These are phyloP conservation scores for Macroramphosus scolopax DNA, from an alignment of 2,797 vertebrate genomes.

Conservation along the genomic window DNA sequence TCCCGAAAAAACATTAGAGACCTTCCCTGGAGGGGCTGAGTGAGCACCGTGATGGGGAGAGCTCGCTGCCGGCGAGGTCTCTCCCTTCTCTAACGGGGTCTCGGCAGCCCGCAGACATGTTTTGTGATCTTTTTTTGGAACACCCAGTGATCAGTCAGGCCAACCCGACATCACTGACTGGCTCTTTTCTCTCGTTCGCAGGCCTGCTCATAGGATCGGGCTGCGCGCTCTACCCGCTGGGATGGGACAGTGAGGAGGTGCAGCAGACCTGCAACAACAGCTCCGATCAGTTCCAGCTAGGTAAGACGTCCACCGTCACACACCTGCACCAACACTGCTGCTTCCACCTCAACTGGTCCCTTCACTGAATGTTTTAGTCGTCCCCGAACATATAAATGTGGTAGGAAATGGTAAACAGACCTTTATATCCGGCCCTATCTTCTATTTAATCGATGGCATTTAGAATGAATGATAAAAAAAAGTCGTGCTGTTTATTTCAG, in stretches of 20 bases:
- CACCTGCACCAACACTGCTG: conserved; percentile 5
- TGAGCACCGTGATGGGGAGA: too few relatives aligned
- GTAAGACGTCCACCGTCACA: conserved; percentile 70
- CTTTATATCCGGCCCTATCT: too few relatives aligned
- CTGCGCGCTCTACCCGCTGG: conserved; percentile 94
- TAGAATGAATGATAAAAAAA: conserved; percentile 39
- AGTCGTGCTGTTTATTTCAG: conserved; percentile 33
- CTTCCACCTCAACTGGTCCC: conserved; percentile 16
- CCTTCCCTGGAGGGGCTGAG: conserved; percentile 10
- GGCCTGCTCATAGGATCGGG: conserved; percentile 94
- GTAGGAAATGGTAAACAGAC: too few relatives aligned
- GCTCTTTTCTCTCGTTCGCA: conserved; percentile 49
- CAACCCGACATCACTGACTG: conserved; percentile 16
- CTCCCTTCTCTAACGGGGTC: neutral
- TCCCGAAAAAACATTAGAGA: conserved; percentile 14
- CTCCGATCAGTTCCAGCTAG: conserved; percentile 92
- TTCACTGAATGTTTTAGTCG: too few relatives aligned
- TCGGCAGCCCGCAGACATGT: conserved; percentile 11
- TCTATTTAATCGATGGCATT: too few relatives aligned
- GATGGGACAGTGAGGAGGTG: conserved; percentile 97
- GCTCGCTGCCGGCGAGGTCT: too few relatives aligned
- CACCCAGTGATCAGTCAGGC: conserved; percentile 4
- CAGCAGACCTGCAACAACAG: conserved; percentile 92
- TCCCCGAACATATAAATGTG: too few relatives aligned
- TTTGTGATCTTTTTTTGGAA: conserved; percentile 8